These are phyloP conservation scores for Phoxinus phoxinus DNA, from an alignment of 2,113 vertebrate species.

Conservation along the genomic window DNA sequence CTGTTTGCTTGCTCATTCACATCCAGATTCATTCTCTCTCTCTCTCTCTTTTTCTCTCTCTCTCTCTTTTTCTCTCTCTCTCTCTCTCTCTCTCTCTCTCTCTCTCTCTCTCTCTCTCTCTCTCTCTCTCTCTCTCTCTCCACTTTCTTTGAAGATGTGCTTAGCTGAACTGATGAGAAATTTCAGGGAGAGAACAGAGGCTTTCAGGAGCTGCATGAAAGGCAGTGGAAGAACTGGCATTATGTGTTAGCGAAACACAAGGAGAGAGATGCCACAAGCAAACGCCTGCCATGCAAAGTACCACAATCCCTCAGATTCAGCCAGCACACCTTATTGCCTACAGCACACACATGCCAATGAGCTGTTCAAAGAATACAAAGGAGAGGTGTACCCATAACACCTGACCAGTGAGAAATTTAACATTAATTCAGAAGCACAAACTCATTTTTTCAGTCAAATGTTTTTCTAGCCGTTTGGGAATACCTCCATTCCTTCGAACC, in stretches of 20 bases:
- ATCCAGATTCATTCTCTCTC: background rate
- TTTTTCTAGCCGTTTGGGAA: background rate
- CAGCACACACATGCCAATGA: slow-evolving; percentile 11
- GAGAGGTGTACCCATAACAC: background rate
- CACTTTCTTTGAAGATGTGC: slow-evolving; percentile 24
- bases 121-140: background rate
- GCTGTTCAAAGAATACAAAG: background rate
- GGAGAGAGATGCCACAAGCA: background rate
- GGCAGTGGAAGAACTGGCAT: slow-evolving; percentile 25
- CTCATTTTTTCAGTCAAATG: background rate
- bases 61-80: background rate
- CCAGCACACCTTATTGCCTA: slow-evolving; percentile 12
- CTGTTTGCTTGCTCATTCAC: background rate
- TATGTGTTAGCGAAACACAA: slow-evolving; percentile 4
- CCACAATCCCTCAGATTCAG: background rate
- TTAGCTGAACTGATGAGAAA: slow-evolving; percentile 39
- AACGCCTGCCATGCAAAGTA: slow-evolving; percentile 5
- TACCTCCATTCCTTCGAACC: background rate
- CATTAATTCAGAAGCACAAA: slow-evolving; percentile 26
- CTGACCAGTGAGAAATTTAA: background rate
- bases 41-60: no score
- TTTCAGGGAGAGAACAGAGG: slow-evolving; percentile 36
- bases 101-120: no score
- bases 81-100: background rate
- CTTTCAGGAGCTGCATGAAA: slow-evolving; percentile 31